A percentile compares a stretch with the other conserved stretches of the same genome.
Evolutionary conservation across 37 sponge, comb jelly and placozoan genomes (phyloP).

Genomic region (Aphrocallistes beatrix): DNA sequence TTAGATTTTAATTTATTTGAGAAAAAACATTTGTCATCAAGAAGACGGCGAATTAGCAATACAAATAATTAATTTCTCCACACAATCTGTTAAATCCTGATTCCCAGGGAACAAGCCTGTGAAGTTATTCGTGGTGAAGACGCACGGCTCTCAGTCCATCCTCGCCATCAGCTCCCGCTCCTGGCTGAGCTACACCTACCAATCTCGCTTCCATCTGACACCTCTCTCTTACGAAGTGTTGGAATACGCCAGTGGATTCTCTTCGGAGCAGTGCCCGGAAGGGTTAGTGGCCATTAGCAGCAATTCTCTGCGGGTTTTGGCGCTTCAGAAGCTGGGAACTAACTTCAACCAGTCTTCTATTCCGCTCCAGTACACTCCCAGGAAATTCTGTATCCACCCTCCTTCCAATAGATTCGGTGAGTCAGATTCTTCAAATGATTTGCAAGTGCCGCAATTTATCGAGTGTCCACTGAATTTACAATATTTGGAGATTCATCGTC

Average conservation of each 20-base stretch:
- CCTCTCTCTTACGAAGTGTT: constrained; percentile 85
- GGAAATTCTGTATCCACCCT: constrained; percentile 74
- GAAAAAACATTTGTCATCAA: too few species aligned
- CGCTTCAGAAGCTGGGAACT: constrained; percentile 92
- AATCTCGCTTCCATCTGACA: constrained; percentile 87
- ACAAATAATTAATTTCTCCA: too few species aligned
- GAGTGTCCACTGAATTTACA: too few species aligned
- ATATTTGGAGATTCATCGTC: too few species aligned
- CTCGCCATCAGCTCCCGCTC: constrained; percentile 89
- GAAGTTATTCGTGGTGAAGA: constrained; percentile 78
- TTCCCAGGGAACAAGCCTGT: constrained; percentile 90
- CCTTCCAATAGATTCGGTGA: constrained; percentile 25
- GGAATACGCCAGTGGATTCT: constrained; percentile 91
- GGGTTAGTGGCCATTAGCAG: constrained; percentile 91
- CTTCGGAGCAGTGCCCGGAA: constrained; percentile 96
- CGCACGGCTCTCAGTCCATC: constrained; percentile 67
- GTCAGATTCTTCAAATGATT: too few species aligned
- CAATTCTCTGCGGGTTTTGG: constrained; percentile 88
- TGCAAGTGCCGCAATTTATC: too few species aligned
- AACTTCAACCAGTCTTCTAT: constrained; percentile 89
- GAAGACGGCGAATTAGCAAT: too few species aligned
- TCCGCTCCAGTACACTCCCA: constrained; percentile 83
- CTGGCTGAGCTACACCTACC: constrained; percentile 87
- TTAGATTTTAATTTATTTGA: too few species aligned
- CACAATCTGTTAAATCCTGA: constrained; percentile 32